Evolutionary conservation across 2,113 vertebrate genomes (phyloP), one percentile per base, ranked within the genome.

Genomic region (Pipa parva): DNA sequence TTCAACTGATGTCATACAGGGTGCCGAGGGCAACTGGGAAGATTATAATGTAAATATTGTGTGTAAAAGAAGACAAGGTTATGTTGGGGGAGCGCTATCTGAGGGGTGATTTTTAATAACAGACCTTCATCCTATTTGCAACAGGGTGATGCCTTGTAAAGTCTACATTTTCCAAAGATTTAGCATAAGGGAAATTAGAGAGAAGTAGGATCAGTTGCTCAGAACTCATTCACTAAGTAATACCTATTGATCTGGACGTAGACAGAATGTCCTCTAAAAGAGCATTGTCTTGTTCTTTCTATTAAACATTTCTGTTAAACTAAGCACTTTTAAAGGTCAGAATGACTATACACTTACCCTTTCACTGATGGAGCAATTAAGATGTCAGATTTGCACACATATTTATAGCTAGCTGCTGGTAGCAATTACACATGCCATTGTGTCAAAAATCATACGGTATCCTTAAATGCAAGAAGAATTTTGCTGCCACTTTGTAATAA

Each of bases 161-260:
- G n/a, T 21, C 2, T 5, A 1, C 7, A 6, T 51, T 5, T 15
- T 10, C 20, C 24, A 21, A 37, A 22, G 3, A 21, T 1, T 26
- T 15, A 15, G 3, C 27, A 24, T 1, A 52, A 13, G 22, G 2
- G 11, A 26, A 15, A 13, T 24, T 6, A 24, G 21, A 52, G 15
- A 13, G 3, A 8, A 7, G 22, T 22, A n/a, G 7, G 11, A 52
- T 17, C 50, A 27, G 7, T 5, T 1, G 12, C 3, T 2, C 2
- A 52, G 12, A 26, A 26, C 50, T 55, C 37, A 56, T 66, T 11
- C 50, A 57, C 20, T 66, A 49, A 67, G 63, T 49, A 45, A 26
- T 11, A 9, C 25, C 21, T 49, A 67, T 67, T 59, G 63, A 67
- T 67, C 54, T 12, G 63, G 24, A 22, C 46, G 63, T 25, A 39